Percentiles rank a stretch among this genome's conserved stretches.
Evolutionary conservation across 2,797 vertebrate genomes (phyloP).

Genomic region (Eulemur rubriventer): DNA sequence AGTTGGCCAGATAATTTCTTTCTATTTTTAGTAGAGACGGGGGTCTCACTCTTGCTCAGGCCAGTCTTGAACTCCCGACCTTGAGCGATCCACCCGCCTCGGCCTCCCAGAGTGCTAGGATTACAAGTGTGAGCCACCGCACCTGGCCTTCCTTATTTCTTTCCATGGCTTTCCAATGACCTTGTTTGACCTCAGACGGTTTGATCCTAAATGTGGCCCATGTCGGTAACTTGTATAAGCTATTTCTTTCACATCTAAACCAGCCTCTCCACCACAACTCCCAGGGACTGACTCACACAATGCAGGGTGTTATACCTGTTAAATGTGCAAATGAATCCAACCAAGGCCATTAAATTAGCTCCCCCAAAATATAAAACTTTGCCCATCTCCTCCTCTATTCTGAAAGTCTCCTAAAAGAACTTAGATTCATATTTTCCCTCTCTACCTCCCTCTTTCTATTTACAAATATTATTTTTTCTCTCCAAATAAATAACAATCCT

Average conservation of each 20-base stretch:
- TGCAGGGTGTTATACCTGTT: rapidly evolving
- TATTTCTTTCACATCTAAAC: background rate
- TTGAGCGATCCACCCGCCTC: rapidly evolving
- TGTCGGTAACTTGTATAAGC: background rate
- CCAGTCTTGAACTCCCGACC: too few species aligned
- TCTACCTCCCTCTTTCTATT: background rate
- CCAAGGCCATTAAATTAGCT: background rate
- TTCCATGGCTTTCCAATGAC: background rate
- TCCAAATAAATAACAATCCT: background rate
- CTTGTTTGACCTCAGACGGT: background rate
- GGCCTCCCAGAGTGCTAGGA: too few species aligned
- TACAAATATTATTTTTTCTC: background rate
- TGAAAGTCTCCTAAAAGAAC: background rate
- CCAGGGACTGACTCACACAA: background rate
- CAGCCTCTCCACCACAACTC: background rate
- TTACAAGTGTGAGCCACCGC: too few species aligned
- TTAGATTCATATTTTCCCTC: background rate
- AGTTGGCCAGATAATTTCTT: too few species aligned
- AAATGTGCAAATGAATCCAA: background rate
- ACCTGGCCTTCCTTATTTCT: background rate
- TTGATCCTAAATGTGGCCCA: background rate
- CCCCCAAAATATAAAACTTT: background rate
- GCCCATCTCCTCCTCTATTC: background rate
- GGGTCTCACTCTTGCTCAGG: too few species aligned
- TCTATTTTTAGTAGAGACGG: too few species aligned